Base-by-base conservation (phyloP, 2,888 invertebrate genomes). In the Polyploca ridens region DNA sequence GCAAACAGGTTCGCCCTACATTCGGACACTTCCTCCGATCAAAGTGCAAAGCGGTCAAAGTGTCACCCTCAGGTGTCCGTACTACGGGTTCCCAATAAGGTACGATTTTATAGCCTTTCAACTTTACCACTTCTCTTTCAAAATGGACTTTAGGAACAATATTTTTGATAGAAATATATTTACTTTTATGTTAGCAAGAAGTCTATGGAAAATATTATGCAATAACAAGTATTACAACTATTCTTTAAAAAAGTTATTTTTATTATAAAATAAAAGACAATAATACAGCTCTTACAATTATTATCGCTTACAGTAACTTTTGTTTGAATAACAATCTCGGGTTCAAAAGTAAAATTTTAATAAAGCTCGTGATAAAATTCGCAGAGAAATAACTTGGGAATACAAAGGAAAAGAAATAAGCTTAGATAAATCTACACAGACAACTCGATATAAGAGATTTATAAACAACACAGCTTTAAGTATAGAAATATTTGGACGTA, bases 1-100 rank as follows among this genome's bases (percentile, higher is more conserved):
- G 41, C 62, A 64, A 70, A 67, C 83, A 97, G 97, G 97, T 69
- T 95, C 96, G 16, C 97, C 97, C 16, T 97, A 96, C 84, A 97
- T 97, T 67, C 94, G 97, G 71, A 95, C 96, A 57, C 94, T 96
- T 75, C 96, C 96, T 33, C 96, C 97, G n/a, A 94, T 96, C 70
- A 97, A 97, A 84, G 97, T 97, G 10, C 97, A 98, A 70, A 97
- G 97, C 70, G 97, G 97, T 33, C 95, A 96, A 76, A 96, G 96
- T 82, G 95, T 97, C 69, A 95, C 95, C 59, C 94, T 98, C 65
- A 95, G 96, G 73, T 98, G 98, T 89, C 97, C 97, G 54, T 98
- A 97, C 83, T 97, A 97, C 41, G 98, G 98, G 63, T 97, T 97
- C 88, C 98, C 98, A 46, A 95, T 98, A 69, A 95, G 95, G 86